Percentiles rank a stretch among this genome's conserved stretches.
These are phyloP conservation scores for Ectropis crepuscularia DNA, from an alignment of 2,888 invertebrate genomes.

Conservation along the genomic window DNA sequence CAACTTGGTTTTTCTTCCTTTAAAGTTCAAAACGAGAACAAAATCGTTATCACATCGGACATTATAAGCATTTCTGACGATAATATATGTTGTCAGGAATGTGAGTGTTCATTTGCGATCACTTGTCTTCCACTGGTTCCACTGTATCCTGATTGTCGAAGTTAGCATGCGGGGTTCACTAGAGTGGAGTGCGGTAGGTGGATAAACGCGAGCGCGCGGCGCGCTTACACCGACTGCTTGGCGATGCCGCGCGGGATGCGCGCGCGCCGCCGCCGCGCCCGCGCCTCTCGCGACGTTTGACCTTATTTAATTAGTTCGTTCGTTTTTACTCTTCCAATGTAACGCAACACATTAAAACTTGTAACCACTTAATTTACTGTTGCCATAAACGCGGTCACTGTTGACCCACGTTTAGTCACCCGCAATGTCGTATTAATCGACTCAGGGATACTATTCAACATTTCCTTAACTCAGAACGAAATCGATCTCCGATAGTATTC, in stretches of 20 bases:
- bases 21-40: slow-evolving; percentile 12
- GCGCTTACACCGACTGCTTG: slow-evolving; percentile 61
- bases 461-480: slow-evolving; percentile 2
- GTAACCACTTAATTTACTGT: slow-evolving; percentile 75
- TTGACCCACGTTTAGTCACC: slow-evolving; percentile 28
- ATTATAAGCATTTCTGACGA: slow-evolving; percentile 5
- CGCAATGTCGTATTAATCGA: slow-evolving; percentile 27
- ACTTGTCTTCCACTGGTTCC: slow-evolving; percentile 20
- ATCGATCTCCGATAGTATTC: slow-evolving; percentile 17
- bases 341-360: slow-evolving; percentile 78
- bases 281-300: slow-evolving; percentile 73
- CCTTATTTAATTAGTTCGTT: slow-evolving; percentile 84
- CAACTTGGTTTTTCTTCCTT: slow-evolving; percentile 7
- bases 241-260: slow-evolving; percentile 54
- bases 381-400: slow-evolving; percentile 63
- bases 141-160: slow-evolving; percentile 19
- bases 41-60: neutral
- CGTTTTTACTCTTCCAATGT: slow-evolving; percentile 82
- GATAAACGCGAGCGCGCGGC: slow-evolving; percentile 54
- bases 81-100: slow-evolving; percentile 6
- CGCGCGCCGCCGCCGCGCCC: slow-evolving; percentile 44
- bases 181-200: slow-evolving; percentile 39
- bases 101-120: slow-evolving; percentile 16
- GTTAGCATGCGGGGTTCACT: slow-evolving; percentile 27
- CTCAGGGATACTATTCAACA: slow-evolving; percentile 23